A percentile compares a stretch with the other conserved stretches of the same genome.
Conservation (phyloP, 2,888 invertebrate genomes). For the Ichneumon xanthorius region DNA sequence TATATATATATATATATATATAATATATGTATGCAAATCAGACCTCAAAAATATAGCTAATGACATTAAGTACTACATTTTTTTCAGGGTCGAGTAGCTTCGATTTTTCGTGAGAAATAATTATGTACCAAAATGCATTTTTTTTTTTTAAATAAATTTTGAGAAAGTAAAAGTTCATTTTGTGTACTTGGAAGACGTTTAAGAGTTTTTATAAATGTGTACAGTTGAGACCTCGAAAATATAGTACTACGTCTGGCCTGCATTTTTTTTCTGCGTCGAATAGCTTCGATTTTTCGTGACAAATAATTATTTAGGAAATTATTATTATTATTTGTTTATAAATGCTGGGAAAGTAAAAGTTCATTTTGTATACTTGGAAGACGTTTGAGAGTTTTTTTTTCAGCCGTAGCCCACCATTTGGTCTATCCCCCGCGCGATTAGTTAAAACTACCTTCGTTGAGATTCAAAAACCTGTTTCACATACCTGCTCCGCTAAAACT, state of each 20-base stretch:
- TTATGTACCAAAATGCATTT: no score
- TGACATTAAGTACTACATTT: no score
- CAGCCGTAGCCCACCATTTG: neutral
- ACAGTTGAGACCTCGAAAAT: neutral
- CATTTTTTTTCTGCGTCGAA: no score
- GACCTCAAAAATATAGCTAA: no score
- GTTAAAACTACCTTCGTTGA: neutral
- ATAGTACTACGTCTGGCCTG: no score
- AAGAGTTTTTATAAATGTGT: neutral
- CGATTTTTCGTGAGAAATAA: no score
- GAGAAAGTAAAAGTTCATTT: neutral
- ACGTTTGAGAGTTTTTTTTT: neutral
- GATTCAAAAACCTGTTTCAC: slow-evolving; percentile 54
- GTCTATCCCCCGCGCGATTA: slow-evolving; percentile 3
- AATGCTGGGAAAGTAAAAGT: neutral
- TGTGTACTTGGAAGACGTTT: neutral
- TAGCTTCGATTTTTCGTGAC: no score
- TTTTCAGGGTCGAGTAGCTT: no score
- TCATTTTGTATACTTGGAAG: neutral
- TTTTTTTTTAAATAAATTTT: no score
- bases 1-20: neutral
- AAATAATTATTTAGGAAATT: no score
- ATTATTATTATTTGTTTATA: no score
- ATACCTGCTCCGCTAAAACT: slow-evolving; percentile 51
- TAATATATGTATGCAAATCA: neutral